phyloP scores from a whole-genome alignment of 1,140 invertebrate genomes.

The Agrypnia vestita region DNA sequence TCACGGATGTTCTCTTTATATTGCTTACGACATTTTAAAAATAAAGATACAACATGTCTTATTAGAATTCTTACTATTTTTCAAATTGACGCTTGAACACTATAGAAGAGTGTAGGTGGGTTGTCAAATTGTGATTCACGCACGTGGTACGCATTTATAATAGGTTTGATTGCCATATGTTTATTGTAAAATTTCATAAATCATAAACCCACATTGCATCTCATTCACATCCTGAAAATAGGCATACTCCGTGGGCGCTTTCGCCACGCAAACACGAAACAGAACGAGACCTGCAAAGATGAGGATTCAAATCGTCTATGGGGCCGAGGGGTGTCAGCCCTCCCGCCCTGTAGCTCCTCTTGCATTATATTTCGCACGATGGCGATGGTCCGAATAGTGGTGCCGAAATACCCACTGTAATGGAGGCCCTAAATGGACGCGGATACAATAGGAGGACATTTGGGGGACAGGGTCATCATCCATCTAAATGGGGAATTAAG shows the following conservation, averaged over 20 bases:
- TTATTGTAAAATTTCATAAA: too few species aligned
- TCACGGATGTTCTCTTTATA: too few species aligned
- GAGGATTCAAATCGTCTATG: neutral
- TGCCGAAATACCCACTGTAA: conserved; percentile 55
- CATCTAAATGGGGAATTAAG: neutral
- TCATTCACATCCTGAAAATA: neutral
- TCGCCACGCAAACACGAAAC: neutral
- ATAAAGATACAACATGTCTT: too few species aligned
- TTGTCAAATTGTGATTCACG: too few species aligned
- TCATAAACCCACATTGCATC: too few species aligned
- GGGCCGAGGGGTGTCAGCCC: neutral
- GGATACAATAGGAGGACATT: conserved; percentile 69
- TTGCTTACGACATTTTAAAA: too few species aligned
- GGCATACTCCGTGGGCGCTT: neutral
- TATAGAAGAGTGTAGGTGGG: too few species aligned
- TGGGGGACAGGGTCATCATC: conserved; percentile 66
- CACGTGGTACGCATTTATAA: too few species aligned
- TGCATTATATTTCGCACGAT: conserved; percentile 49
- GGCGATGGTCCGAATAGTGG: conserved; percentile 59
- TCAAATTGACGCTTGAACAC: too few species aligned
- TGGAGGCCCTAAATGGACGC: conserved; percentile 61
- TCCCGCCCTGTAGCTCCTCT: neutral
- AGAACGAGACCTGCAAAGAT: neutral
- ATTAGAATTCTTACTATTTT: too few species aligned
- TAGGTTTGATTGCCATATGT: too few species aligned